Base-by-base conservation (phyloP, 1,140 invertebrate genomes). In the Leptopilina clavipes region DNA sequence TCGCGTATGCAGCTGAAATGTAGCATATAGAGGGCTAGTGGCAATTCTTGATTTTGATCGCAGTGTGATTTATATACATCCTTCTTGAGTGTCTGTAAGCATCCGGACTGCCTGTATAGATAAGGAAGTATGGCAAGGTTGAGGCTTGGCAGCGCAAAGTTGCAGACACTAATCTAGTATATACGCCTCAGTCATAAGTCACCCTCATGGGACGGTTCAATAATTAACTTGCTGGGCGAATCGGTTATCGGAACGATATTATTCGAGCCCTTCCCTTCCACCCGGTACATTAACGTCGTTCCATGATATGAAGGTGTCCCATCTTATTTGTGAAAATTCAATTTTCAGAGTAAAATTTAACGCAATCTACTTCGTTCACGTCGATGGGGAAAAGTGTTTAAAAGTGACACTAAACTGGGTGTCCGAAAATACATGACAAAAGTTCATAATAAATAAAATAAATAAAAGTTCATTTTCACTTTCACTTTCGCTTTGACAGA, bases 211-310 rank as follows among this genome's bases (percentile, higher is more conserved):
- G 87, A 89, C 83, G 86, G 85, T 85, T 88, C 87, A 83, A 90
- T 89, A 89, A 89, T 90, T 89, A 89, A 87, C 83, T 87, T 83
- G 65, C 78, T 76, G 81, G 70, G 78, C 74, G 81, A 86, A 86
- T 87, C 83, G 84, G 86, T 89, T 89, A 89, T 88, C 88, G 78
- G 79, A 76, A 82, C 80, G 82, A 84, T 80, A 84, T 83, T 84
- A 84, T 86, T 86, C 86, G 79, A 79, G 70, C 81, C 84, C 77
- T 81, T 80, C 78, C 72, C 72, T 79, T 80, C 25, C 77, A 79
- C 73, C 59, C 77, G 75, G 76, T 85, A 40, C 37, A 85, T 86
- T 85, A 83, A 83, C 76, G 82, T 75, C 76, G 81, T 44, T 80
- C 78, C 74, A 71, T 71, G 65, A 75, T 70, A 48, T 59, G 72